phyloP scores from a whole-genome alignment of 2,113 vertebrate genomes.

The Carlito syrichta region DNA sequence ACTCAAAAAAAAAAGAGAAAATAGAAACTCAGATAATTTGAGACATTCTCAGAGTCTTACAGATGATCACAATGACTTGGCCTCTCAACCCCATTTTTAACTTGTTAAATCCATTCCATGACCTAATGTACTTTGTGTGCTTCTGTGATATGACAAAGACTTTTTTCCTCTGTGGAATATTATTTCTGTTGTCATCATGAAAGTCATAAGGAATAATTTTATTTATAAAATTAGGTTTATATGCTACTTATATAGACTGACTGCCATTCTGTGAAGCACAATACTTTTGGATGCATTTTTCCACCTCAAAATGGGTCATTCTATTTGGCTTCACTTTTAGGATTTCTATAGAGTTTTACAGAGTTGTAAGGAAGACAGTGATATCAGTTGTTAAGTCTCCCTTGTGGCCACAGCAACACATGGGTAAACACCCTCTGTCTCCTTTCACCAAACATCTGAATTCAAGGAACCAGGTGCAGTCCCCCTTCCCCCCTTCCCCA shows the following conservation, averaged over 20 bases:
- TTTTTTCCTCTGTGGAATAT: neutral
- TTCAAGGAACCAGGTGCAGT: neutral
- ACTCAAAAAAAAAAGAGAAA: too few relatives aligned
- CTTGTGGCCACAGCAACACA: neutral
- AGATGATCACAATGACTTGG: neutral
- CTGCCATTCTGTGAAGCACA: neutral
- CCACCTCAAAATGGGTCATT: neutral
- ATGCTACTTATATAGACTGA: neutral
- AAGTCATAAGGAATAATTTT: neutral
- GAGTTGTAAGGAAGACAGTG: neutral
- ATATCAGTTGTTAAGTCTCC: neutral
- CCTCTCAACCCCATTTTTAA: neutral
- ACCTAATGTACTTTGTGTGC: neutral
- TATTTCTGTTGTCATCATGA: neutral
- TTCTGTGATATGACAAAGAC: neutral
- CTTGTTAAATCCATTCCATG: neutral
- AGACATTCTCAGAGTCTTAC: neutral
- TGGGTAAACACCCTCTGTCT: neutral
- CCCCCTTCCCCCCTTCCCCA: too few relatives aligned
- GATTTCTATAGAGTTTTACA: neutral
- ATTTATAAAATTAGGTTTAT: neutral
- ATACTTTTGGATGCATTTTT: neutral
- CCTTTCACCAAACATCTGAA: neutral
- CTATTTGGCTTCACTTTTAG: neutral
- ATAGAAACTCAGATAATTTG: neutral